Base-by-base conservation (phyloP, 2,888 invertebrate genomes). In the Empis livida region DNA sequence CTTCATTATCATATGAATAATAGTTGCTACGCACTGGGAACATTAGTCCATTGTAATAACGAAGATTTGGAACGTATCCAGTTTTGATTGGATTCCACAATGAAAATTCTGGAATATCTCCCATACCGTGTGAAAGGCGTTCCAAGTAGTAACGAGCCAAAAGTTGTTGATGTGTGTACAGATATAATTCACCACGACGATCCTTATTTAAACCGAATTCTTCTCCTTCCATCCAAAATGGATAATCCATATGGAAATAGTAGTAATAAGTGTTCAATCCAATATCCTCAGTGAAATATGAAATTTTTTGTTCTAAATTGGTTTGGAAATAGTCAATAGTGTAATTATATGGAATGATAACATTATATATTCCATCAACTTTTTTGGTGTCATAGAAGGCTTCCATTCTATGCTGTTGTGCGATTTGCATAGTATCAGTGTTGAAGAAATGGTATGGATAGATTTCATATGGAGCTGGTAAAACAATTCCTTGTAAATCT, bases 251-350 rank as follows among this genome's bases (percentile, higher is more conserved):
- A 58, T 81, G 76, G 69, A 78, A 75, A 64, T 74, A 78, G 65
- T 74, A 78, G 70, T 83, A 82, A 67, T 73, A 81, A 1, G 75
- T 60, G 65, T 81, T 83, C 58, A 80, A 67, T 49, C 79, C 82
- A 54, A 83, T 70, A 58, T 84, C 84, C 60, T 84, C 82, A 32
- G 78, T 79, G 67, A 82, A 80, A 67, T 84, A 84, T 37, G 77
- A 71, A 48, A 84, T 55, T 49, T 72, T 74, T 57, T 74, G 72
- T 56, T 83, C 82, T 3, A 71, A 60, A 54, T 77, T 74, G 54
- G 71, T 72, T 57, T 70, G 63, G 37, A 72, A 58, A 52, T 72
- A 67, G 60, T 68, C 70, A 55, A 71, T 74, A 11, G 77, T 77
- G 56, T 79, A 80, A 61, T 80, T 80, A 16, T 75, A 70, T 48